Percentiles rank a stretch among this genome's conserved stretches.
These are phyloP conservation scores for Ptilorrhoa leucosticta DNA, from an alignment of 2,113 vertebrate species.

Conservation along the genomic window DNA sequence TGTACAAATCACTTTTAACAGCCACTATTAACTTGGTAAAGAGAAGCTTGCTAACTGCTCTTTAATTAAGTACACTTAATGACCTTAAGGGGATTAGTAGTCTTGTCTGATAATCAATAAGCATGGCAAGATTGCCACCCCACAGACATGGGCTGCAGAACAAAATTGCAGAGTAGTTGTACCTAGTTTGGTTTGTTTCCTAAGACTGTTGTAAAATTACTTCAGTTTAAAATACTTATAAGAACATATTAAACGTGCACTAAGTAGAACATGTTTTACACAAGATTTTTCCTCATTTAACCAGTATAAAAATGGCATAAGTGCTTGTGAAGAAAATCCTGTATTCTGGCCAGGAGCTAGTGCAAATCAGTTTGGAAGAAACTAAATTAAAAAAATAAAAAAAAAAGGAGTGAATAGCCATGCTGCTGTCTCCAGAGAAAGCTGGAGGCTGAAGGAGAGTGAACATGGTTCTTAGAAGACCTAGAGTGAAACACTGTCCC, in stretches of 20 bases:
- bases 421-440: not conserved
- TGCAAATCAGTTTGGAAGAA: not conserved
- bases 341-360: not conserved
- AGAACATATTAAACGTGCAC: not conserved
- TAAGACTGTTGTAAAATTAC: constrained; percentile 1
- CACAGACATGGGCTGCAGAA: constrained; percentile 67
- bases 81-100: constrained; percentile 96
- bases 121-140: constrained; percentile 79
- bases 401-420: rapidly evolving
- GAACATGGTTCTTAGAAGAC: not conserved
- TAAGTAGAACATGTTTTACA: not conserved
- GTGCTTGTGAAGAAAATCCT: not conserved
- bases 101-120: constrained; percentile 97
- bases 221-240: not conserved
- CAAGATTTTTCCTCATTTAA: not conserved
- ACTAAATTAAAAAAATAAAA: not conserved
- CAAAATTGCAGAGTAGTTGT: constrained; percentile 71
- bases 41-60: constrained; percentile 86
- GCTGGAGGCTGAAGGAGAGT: not conserved
- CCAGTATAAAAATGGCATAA: not conserved
- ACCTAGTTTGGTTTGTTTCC: constrained; percentile 35
- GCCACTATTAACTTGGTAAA: constrained; percentile 76
- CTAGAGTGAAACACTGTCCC: not conserved
- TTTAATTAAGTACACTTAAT: constrained; percentile 99
- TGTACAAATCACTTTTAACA: constrained; percentile 78